Evolutionary conservation across 2,888 invertebrate species (phyloP).

Genomic region (Campoplex capitator): DNA sequence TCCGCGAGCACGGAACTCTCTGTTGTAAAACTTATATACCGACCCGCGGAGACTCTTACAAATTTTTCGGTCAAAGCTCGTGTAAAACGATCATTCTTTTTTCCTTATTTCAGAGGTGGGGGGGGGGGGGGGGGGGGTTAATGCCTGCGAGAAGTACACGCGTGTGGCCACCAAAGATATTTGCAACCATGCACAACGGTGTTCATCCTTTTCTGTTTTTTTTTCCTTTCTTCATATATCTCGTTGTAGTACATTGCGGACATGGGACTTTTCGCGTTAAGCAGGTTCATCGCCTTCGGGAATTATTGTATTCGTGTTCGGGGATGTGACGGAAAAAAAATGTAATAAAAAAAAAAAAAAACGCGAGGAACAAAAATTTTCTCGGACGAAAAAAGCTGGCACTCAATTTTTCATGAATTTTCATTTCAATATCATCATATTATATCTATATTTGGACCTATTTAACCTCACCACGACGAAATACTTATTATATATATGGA

Average conservation of each 20-base stretch:
- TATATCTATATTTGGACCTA: not conserved
- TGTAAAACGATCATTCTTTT: slow-evolving; percentile 51
- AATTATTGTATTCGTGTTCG: not conserved
- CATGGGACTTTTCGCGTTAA: not conserved
- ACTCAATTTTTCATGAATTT: too few species aligned
- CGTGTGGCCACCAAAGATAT: slow-evolving; percentile 42
- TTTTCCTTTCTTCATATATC: not conserved
- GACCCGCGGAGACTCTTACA: slow-evolving; percentile 43
- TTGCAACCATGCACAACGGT: not conserved
- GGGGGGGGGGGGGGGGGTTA: slow-evolving; percentile 17
- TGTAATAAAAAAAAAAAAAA: not conserved
- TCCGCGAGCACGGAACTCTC: slow-evolving; percentile 80
- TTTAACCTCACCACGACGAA: not conserved
- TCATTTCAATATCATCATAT: not conserved
- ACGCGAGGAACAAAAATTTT: not conserved
- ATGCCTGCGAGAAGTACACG: slow-evolving; percentile 19
- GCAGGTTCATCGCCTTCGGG: not conserved
- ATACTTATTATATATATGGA: slow-evolving; percentile 1
- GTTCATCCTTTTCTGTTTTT: not conserved
- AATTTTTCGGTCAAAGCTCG: slow-evolving; percentile 67
- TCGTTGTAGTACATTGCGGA: not conserved
- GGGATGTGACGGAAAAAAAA: not conserved
- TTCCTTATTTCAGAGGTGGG: not conserved
- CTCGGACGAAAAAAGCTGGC: too few species aligned
- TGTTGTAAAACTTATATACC: slow-evolving; percentile 36